These are phyloP conservation scores for Eumacrocentrus americanus DNA, from an alignment of 2,888 invertebrate genomes.

Conservation along the genomic window DNA sequence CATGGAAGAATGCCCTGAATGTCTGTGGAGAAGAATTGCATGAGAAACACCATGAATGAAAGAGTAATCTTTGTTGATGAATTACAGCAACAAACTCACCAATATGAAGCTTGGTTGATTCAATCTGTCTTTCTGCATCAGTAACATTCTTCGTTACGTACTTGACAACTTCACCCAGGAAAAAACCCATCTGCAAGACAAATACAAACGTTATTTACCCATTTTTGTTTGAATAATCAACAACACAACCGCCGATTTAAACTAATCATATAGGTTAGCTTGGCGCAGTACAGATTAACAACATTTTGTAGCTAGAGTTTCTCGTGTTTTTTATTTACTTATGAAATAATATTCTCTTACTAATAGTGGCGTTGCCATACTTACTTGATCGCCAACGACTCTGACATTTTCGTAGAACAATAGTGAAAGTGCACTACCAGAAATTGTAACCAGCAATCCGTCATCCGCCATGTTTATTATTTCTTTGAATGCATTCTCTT, in stretches of 20 bases:
- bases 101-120: constrained; percentile 68
- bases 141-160: constrained; percentile 73
- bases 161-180: constrained; percentile 70
- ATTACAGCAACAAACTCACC: constrained; percentile 57
- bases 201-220: constrained; percentile 11
- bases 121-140: constrained; percentile 70
- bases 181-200: constrained; percentile 66
- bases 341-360: too few relatives aligned
- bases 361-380: background rate
- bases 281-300: too few relatives aligned
- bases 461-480: constrained; percentile 55
- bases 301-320: too few relatives aligned
- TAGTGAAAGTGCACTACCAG: constrained; percentile 72
- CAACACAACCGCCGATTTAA: constrained; percentile 16
- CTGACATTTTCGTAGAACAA: constrained; percentile 73
- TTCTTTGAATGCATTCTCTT: constrained; percentile 24
- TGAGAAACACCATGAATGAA: background rate
- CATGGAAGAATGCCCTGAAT: constrained; percentile 69
- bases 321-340: too few relatives aligned
- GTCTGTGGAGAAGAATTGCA: constrained; percentile 50
- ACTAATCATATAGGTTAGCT: background rate
- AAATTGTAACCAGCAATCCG: constrained; percentile 56
- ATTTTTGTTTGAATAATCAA: background rate
- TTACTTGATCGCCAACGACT: constrained; percentile 68
- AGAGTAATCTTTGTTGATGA: too few relatives aligned